Percentiles rank a stretch among this genome's conserved stretches.
Evolutionary conservation across 2,888 invertebrate genomes (phyloP).

Genomic region (Heliconius ethilla): DNA sequence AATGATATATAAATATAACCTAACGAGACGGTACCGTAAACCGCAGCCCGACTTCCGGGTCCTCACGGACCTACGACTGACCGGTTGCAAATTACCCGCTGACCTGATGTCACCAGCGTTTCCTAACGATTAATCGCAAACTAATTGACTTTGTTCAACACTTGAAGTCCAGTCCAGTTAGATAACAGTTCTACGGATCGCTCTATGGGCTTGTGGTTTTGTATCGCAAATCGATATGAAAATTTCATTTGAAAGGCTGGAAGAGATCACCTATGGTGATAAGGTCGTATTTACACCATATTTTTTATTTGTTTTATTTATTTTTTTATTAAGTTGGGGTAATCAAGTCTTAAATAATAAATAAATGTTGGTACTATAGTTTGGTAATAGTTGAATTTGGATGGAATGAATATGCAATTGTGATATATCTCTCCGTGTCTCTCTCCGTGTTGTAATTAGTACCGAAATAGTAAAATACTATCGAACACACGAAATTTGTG

Average conservation of each 20-base stretch:
- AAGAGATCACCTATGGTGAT: too few species aligned
- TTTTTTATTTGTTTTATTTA: too few species aligned
- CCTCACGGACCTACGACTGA: slow-evolving; percentile 5
- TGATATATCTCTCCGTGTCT: too few species aligned
- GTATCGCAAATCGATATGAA: slow-evolving; percentile 33
- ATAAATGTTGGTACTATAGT: too few species aligned
- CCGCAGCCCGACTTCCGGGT: not conserved
- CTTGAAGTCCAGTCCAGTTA: slow-evolving; percentile 34
- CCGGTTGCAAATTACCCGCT: slow-evolving; percentile 49
- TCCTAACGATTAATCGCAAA: slow-evolving; percentile 63
- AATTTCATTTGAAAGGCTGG: slow-evolving; percentile 10
- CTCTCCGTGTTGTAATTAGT: too few species aligned
- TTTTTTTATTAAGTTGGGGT: too few species aligned
- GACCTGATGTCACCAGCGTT: slow-evolving; percentile 60
- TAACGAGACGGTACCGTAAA: not conserved
- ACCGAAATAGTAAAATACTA: too few species aligned
- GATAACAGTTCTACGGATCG: slow-evolving; percentile 35
- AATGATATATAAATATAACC: not conserved
- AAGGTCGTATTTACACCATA: too few species aligned
- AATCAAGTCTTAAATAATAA: too few species aligned
- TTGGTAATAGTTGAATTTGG: too few species aligned
- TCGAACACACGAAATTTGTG: too few species aligned
- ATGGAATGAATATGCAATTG: too few species aligned
- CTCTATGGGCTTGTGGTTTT: slow-evolving; percentile 26
- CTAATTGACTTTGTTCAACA: slow-evolving; percentile 61